phyloP scores from a whole-genome alignment of 2,113 vertebrate species.

The Chitala chitala region DNA sequence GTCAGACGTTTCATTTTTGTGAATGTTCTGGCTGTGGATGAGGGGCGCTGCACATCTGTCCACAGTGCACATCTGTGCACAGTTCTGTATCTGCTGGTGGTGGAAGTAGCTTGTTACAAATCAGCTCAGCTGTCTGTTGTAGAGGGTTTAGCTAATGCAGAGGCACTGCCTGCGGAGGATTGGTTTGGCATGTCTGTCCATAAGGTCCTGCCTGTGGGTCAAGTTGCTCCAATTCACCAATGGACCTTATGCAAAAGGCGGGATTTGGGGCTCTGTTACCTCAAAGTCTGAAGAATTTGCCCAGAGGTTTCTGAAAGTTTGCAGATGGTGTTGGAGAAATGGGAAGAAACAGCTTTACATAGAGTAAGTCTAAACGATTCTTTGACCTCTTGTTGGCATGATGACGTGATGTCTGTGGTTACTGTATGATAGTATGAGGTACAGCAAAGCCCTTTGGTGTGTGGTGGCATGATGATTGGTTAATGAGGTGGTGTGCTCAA shows the following conservation, averaged over 20 bases:
- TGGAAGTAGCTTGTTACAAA: neutral
- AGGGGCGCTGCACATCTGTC: neutral
- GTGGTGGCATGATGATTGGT: too few relatives aligned
- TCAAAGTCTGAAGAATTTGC: neutral
- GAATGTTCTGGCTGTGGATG: neutral
- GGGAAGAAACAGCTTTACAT: too few relatives aligned
- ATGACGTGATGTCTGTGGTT: too few relatives aligned
- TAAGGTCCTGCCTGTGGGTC: neutral
- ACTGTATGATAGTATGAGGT: too few relatives aligned
- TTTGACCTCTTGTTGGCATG: too few relatives aligned
- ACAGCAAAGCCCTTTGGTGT: too few relatives aligned
- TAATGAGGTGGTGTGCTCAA: too few relatives aligned
- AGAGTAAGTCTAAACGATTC: too few relatives aligned
- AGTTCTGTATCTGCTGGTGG: neutral
- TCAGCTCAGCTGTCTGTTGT: neutral
- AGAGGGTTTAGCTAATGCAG: neutral
- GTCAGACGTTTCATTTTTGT: neutral
- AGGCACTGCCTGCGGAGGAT: neutral
- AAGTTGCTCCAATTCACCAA: neutral
- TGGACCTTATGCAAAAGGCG: slow-evolving; percentile 1
- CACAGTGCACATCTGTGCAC: too few relatives aligned
- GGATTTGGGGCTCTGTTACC: neutral
- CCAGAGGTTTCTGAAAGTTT: neutral
- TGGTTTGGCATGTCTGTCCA: neutral
- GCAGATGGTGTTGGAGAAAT: neutral